Conservation (phyloP, 2,113 vertebrate species). For the Calyptommatus sinebrachiatus region DNA sequence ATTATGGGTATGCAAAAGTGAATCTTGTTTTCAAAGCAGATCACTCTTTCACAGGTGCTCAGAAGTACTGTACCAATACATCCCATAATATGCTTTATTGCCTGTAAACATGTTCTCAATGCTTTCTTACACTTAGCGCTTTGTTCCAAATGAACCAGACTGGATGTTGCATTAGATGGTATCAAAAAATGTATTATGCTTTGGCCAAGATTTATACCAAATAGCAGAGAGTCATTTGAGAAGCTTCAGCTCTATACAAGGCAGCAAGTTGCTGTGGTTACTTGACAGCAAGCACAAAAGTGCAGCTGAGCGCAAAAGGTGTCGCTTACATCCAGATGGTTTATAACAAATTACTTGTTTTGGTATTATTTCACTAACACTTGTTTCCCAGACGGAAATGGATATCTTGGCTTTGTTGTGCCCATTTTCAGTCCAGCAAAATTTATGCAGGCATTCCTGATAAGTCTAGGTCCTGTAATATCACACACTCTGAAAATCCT, state of each 20-base stretch:
- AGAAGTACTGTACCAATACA: not conserved
- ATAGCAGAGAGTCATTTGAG: not conserved
- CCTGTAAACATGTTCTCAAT: not conserved
- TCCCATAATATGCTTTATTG: not conserved
- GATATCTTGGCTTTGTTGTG: not conserved
- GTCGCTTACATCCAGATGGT: not conserved
- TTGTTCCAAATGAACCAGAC: not conserved
- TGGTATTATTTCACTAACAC: not conserved
- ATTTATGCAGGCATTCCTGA: not conserved
- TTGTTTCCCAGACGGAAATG: not conserved
- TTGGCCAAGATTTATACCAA: not conserved
- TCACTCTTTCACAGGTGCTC: not conserved
- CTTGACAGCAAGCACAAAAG: not conserved
- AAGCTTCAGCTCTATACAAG: not conserved
- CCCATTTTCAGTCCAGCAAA: not conserved
- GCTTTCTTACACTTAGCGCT: not conserved
- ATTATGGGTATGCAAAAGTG: not conserved
- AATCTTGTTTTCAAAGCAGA: not conserved
- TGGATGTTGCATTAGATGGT: not conserved
- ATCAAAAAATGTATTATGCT: not conserved
- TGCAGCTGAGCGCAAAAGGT: not conserved
- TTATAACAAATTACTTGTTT: not conserved
- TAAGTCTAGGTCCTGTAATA: not conserved
- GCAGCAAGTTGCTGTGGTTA: not conserved
- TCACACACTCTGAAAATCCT: not conserved